Base-by-base conservation (phyloP, 2,797 vertebrate species). In the Microchirus variegatus region DNA sequence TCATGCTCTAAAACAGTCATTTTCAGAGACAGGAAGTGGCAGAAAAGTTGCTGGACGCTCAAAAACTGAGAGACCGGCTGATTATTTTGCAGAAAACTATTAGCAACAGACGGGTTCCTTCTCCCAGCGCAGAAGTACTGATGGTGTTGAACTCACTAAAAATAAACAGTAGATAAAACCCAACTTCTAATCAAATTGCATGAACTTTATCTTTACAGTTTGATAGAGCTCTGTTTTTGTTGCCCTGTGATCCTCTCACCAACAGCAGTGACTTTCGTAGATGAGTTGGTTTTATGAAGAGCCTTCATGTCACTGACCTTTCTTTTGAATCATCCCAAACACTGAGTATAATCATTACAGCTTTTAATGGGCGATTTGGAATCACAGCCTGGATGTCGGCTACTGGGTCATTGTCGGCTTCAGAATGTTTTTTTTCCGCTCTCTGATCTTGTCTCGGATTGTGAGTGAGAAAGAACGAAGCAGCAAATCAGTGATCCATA, bases 291-390 rank as follows among this genome's bases (percentile, higher is more conserved):
- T 70, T 62, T 37, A 52, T 15, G 10, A 53, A 52, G 15, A n/a
- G 53, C 43, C 48, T 67, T 52, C n/a, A 22, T 53, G 65, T 51
- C 40, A 26, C 46, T 77, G 75, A 44, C 67, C 68, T 86, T 81
- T 83, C 40, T 35, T 44, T 37, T 49, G 50, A 65, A 69, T 52
- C 53, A 70, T 51, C 65, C 41, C 53, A 38, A 56, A 55, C 58
- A 46, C 26, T 66, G 40, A 38, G 11, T 35, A 52, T 59, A 56
- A 80, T 78, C 56, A 63, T 63, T 53, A 52, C 45, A 66, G 58
- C 19, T 66, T 44, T 37, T 54, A 31, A 55, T 51, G 47, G 13
- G 13, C 43, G 52, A n/a, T 59, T 50, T 53, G 16, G 46, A 64
- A 63, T 57, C 43, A 12, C 45, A 50, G 49, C 49, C 41, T 10